Conservation (phyloP, 2,113 vertebrate genomes). For the Cyphomyrus plagiostoma region DNA sequence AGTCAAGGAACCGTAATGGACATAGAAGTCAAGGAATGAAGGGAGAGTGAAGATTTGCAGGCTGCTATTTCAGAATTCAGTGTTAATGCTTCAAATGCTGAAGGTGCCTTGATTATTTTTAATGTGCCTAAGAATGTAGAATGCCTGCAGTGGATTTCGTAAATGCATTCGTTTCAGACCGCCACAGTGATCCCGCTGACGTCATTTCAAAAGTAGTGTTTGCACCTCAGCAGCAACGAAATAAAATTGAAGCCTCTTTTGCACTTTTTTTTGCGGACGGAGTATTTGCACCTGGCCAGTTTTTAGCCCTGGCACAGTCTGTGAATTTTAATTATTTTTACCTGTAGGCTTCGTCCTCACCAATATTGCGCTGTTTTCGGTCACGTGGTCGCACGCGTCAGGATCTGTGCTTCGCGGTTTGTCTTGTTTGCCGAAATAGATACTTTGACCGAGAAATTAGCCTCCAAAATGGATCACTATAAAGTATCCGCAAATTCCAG, state of each 20-base stretch:
- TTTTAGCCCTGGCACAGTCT: slow-evolving; percentile 37
- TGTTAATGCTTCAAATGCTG: slow-evolving; percentile 64
- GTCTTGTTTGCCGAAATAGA: slow-evolving; percentile 40
- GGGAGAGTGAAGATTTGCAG: slow-evolving; percentile 44
- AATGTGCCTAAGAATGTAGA: slow-evolving; percentile 64
- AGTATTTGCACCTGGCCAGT: slow-evolving; percentile 39
- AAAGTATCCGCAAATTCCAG: slow-evolving; percentile 45
- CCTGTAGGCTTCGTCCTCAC: slow-evolving; percentile 32
- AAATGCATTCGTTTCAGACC: slow-evolving; percentile 21
- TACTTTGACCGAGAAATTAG: slow-evolving; percentile 31
- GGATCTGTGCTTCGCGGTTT: slow-evolving; percentile 29
- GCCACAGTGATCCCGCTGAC: slow-evolving; percentile 17
- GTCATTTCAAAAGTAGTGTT: slow-evolving; percentile 40
- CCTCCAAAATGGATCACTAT: slow-evolving; percentile 45
- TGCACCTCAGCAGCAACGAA: slow-evolving; percentile 31
- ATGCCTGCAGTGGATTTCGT: slow-evolving; percentile 30
- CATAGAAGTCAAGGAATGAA: slow-evolving; percentile 37
- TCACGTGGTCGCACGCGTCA: background rate
- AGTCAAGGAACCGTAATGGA: slow-evolving; percentile 42
- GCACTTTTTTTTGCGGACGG: slow-evolving; percentile 55
- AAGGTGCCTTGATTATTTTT: slow-evolving; percentile 71
- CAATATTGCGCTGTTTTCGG: slow-evolving; percentile 20
- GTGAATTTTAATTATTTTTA: slow-evolving; percentile 26
- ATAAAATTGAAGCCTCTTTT: slow-evolving; percentile 41
- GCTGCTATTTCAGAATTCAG: slow-evolving; percentile 52